Percentiles rank a stretch among this genome's conserved stretches.
phyloP scores from a whole-genome alignment of 1,140 invertebrate genomes.

The Listronotus oregonensis region DNA sequence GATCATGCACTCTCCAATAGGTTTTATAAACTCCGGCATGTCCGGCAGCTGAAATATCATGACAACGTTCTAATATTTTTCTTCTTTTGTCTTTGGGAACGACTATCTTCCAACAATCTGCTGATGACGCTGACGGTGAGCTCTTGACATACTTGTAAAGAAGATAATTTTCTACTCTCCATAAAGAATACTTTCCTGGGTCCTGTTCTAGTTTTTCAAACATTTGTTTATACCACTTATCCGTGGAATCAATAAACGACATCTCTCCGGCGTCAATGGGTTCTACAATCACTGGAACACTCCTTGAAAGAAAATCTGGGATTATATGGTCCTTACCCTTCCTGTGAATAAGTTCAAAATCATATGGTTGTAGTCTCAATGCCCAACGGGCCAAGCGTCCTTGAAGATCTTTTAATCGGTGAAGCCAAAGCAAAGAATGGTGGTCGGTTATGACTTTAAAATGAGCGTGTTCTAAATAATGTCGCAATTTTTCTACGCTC shows the following conservation, averaged over 20 bases:
- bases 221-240: constrained; percentile 25
- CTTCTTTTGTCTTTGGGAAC: not conserved
- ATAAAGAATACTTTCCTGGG: not conserved
- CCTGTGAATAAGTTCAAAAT: constrained; percentile 55
- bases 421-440: constrained; percentile 56
- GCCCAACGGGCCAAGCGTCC: constrained; percentile 57
- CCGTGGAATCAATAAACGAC: not conserved
- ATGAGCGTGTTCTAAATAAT: constrained; percentile 54
- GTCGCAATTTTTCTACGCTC: constrained; percentile 55
- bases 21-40: constrained; percentile 17
- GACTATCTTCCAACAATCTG: constrained; percentile 10
- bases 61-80: constrained; percentile 6
- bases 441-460: constrained; percentile 60
- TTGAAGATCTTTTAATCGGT: constrained; percentile 53
- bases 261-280: not conserved
- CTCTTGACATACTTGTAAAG: constrained; percentile 13
- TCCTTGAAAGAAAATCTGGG: constrained; percentile 33
- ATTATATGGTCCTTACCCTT: constrained; percentile 46
- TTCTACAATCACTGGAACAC: constrained; percentile 26
- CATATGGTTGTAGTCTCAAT: constrained; percentile 54
- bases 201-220: not conserved
- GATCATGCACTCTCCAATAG: constrained; percentile 5
- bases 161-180: constrained; percentile 3
- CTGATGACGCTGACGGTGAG: not conserved
- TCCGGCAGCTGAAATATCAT: constrained; percentile 10